Conservation (phyloP, 2,113 vertebrate species). For the Oreotrochilus melanogaster region DNA sequence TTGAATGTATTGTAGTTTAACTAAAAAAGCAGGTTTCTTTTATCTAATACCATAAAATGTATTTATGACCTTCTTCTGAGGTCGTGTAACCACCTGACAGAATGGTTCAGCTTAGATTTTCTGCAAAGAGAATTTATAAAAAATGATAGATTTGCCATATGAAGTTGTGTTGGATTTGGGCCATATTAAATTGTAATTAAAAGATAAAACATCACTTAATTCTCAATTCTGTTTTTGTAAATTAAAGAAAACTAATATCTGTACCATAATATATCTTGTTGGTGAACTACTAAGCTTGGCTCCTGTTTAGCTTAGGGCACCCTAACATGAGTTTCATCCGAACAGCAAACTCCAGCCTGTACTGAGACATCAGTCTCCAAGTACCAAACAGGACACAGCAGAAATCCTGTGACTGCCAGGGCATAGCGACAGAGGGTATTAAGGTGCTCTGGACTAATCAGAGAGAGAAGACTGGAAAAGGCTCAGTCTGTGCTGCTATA, state of each 20-base stretch:
- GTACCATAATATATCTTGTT: rapidly evolving
- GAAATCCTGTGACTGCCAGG: background rate
- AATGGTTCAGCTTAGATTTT: background rate
- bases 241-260: rapidly evolving
- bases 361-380: background rate
- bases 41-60: background rate
- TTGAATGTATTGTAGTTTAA: background rate
- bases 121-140: background rate
- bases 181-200: background rate
- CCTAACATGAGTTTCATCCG: background rate
- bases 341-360: background rate
- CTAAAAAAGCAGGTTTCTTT: background rate
- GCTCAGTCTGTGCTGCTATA: background rate
- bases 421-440: rapidly evolving
- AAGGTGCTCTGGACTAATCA: background rate
- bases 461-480: background rate
- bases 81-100: background rate
- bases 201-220: background rate
- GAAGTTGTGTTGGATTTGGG: background rate
- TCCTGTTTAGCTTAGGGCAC: background rate
- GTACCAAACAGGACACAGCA: background rate
- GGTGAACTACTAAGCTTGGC: background rate
- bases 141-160: background rate
- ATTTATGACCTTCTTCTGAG: background rate
- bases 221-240: background rate